Evolutionary conservation across 2,797 vertebrate species (phyloP), one percentile per base, ranked within the genome.

Genomic region (Tragelaphus eurycerus): DNA sequence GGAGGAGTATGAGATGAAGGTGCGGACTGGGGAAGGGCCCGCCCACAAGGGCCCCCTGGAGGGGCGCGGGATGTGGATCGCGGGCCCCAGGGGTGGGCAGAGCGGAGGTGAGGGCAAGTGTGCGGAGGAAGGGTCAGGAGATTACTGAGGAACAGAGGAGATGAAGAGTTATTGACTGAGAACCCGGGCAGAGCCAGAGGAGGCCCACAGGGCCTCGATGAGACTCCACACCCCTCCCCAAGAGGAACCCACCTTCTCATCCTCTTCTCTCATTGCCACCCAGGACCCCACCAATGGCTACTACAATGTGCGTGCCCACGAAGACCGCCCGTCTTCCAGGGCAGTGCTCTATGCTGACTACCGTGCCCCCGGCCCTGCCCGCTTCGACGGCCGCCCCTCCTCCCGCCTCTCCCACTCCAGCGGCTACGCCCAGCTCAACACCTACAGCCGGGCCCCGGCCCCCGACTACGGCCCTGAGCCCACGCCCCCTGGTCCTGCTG

Each of bases 281-380:
- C 98, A 99, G 99, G 99, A 99, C 98, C 99, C 99, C 43, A 99
- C 99, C 95, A 99, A 99, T 0, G 99, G 99, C 96, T 99, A 99
- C 98, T 99, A 99, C 99, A 99, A 99, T 1, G 99, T 99, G 50
- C 99, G 99, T 0, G 99, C 99, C 78, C 99, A 99, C 1, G 99
- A 99, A 0, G 99, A 99, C 78, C 99, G 99, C 0, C 99, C 99
- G 0, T 98, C 99, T 13, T 99, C 99, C 11, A 99, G 99, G 79
- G 98, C 99, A 0, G 98, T 99, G 93, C 99, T 99, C 82, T 99
- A 99, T 95, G 97, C 99, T 6, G 99, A 99, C 96, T 99, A 99
- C 96, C 99, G 99, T 0, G 98, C 98, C 2, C 99, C 99, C 0
- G 99, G 99, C 1, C 98, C 99, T 6, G 98, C 99, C 0, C 99